A percentile compares a stretch with the other conserved stretches of the same genome.
Conservation (phyloP, 2,113 vertebrate species). For the Hucho hucho region DNA sequence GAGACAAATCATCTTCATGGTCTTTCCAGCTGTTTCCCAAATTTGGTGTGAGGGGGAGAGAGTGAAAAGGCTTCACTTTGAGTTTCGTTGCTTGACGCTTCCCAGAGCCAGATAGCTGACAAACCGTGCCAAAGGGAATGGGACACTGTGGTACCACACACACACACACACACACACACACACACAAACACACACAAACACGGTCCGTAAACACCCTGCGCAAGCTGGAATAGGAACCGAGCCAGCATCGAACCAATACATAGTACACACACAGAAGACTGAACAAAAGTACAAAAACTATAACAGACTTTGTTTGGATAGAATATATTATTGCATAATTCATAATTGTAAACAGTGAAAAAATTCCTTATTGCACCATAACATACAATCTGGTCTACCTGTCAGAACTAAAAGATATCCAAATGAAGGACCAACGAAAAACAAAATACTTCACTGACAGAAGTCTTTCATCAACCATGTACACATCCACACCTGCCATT, state of each 20-base stretch:
- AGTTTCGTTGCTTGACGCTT: conserved; percentile 72
- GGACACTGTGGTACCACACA: conserved; percentile 1
- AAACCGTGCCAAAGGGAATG: conserved; percentile 36
- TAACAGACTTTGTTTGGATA: too few species aligned
- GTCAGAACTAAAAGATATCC: too few species aligned
- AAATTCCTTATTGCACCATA: too few species aligned
- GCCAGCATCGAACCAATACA: conserved; percentile 23
- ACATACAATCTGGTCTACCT: too few species aligned
- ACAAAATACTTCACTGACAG: too few species aligned
- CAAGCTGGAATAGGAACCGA: conserved; percentile 31
- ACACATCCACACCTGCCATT: too few species aligned
- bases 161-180: conserved; percentile 17
- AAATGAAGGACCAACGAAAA: too few species aligned
- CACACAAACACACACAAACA: conserved; percentile 17
- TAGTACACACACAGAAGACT: conserved; percentile 16
- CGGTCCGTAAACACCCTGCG: conserved; percentile 10
- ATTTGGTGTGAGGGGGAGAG: conserved; percentile 69
- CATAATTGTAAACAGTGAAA: too few species aligned
- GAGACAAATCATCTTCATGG: conserved; percentile 76
- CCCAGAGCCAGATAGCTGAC: conserved; percentile 65
- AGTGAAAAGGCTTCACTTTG: conserved; percentile 54
- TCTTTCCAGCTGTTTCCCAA: conserved; percentile 80
- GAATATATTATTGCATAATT: too few species aligned
- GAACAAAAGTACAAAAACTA: conserved; percentile 11
- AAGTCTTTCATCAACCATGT: too few species aligned